Percentiles rank a stretch among this genome's conserved stretches.
phyloP scores from a whole-genome alignment of 2,797 vertebrate genomes.

The Danio albolineatus region DNA sequence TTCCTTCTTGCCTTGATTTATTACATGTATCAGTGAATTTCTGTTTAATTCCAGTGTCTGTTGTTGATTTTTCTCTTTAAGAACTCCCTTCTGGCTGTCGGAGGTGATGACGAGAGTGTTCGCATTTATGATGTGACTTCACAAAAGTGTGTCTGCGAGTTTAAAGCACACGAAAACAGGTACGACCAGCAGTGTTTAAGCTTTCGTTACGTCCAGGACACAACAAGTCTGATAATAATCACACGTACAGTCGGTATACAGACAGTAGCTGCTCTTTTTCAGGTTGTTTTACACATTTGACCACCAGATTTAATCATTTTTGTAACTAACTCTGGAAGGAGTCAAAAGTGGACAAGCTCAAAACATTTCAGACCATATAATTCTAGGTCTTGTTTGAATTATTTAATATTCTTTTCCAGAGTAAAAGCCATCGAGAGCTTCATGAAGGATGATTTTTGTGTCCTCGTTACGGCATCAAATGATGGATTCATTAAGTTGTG shows the following conservation, averaged over 20 bases:
- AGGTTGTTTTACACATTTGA: too few relatives aligned
- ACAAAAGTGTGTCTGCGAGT: constrained; percentile 85
- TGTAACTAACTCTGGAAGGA: too few relatives aligned
- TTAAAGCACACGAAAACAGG: constrained; percentile 96
- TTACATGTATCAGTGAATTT: too few relatives aligned
- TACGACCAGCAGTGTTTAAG: constrained; percentile 58
- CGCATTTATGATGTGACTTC: constrained; percentile 83
- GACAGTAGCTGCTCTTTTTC: too few relatives aligned
- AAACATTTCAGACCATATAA: too few relatives aligned
- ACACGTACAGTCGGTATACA: too few relatives aligned
- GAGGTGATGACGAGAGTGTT: constrained; percentile 89
- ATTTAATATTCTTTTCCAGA: constrained; percentile 73
- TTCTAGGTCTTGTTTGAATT: not conserved
- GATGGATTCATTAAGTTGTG: constrained; percentile 97
- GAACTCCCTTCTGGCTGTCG: constrained; percentile 86
- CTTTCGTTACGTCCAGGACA: too few relatives aligned
- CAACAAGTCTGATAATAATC: too few relatives aligned
- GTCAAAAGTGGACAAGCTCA: too few relatives aligned
- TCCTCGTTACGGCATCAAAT: constrained; percentile 93
- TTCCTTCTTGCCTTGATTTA: too few relatives aligned
- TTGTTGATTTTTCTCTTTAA: constrained; percentile 62
- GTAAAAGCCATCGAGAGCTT: constrained; percentile 90
- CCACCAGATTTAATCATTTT: too few relatives aligned
- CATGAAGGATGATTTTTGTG: constrained; percentile 76
- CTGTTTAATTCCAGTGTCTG: not conserved